Conservation (phyloP, 2,888 invertebrate genomes). For the Zygogramma bicolorata region DNA sequence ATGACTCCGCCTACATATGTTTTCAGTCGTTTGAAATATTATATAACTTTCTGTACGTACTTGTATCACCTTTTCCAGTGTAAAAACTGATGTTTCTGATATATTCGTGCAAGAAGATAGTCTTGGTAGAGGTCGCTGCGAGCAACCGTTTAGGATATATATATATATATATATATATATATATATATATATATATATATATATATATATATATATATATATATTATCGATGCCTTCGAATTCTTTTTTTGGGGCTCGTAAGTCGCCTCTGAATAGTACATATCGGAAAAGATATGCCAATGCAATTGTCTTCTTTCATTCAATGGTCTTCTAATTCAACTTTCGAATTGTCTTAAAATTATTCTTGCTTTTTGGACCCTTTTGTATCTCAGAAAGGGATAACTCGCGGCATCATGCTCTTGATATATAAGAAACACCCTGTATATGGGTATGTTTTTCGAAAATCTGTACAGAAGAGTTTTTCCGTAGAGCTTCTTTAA, state of each 20-base stretch:
- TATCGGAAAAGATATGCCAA: neutral
- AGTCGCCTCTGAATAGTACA: neutral
- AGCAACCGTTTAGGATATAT: no score
- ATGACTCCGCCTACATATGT: neutral
- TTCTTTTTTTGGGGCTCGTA: neutral
- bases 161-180: no score
- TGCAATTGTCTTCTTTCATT: neutral
- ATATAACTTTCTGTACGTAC: neutral
- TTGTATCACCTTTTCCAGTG: neutral
- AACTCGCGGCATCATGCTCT: conserved; percentile 1
- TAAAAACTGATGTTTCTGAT: neutral
- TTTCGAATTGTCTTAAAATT: neutral
- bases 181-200: no score
- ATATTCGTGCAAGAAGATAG: neutral
- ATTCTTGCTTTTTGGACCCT: neutral
- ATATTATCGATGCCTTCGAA: neutral
- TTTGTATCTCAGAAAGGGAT: neutral
- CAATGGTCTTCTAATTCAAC: conserved; percentile 1
- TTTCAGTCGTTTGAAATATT: neutral
- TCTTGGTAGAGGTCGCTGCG: neutral
- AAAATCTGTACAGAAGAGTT: neutral
- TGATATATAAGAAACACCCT: conserved; percentile 6
- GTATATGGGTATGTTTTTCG: conserved; percentile 12
- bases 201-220: neutral
- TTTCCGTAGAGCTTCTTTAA: neutral